Conservation (phyloP, 1,140 invertebrate genomes). For the Phthorimaea operculella region DNA sequence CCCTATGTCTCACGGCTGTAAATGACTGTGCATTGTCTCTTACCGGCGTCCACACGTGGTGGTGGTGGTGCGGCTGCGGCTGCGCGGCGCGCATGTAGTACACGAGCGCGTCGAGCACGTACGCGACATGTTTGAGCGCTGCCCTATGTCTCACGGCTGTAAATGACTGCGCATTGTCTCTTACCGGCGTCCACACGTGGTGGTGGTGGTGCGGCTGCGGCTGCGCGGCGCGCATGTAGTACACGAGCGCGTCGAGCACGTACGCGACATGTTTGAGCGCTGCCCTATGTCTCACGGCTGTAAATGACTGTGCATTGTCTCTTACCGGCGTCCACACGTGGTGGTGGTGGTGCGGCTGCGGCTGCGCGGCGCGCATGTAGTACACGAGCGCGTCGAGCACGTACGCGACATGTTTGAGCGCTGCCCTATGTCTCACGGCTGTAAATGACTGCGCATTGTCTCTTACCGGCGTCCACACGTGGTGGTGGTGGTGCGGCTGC, state of each 20-base stretch:
- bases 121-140: conserved; percentile 94
- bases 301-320: too few species aligned
- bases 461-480: too few species aligned
- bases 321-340: too few species aligned
- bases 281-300: too few species aligned
- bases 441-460: too few species aligned
- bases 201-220: conserved; percentile 51
- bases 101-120: conserved; percentile 95
- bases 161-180: too few species aligned
- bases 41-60: too few species aligned
- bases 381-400: conserved; percentile 97
- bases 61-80: conserved; percentile 51
- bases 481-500: conserved; percentile 48
- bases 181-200: too few species aligned
- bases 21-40: too few species aligned
- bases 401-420: conserved; percentile 95
- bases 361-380: conserved; percentile 80
- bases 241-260: conserved; percentile 95
- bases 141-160: too few species aligned
- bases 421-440: too few species aligned
- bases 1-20: too few species aligned
- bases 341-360: conserved; percentile 52
- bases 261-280: conserved; percentile 95
- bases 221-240: conserved; percentile 84
- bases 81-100: conserved; percentile 88